Evolutionary conservation across 2,113 vertebrate species (phyloP), one percentile per base, ranked within the genome.

Genomic region (Rousettus leschenaultii): DNA sequence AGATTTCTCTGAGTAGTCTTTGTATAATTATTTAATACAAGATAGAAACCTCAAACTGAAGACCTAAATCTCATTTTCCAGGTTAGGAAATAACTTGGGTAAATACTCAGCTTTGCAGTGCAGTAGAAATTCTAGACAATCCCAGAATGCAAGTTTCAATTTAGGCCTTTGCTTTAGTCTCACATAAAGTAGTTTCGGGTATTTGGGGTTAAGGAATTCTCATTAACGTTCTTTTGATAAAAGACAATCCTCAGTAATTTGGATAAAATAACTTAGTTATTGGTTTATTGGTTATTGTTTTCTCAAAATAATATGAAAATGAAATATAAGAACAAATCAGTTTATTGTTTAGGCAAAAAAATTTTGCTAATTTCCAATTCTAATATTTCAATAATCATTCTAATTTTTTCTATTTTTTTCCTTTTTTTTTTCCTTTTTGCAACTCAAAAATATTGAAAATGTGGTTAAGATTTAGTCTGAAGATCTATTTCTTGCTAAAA

Each of bases 361-460:
- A 6, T 75, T 7, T 93, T 84, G 38, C 73, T 91, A 83, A 91
- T 94, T 90, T 4, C 30, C 22, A 95, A 70, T 78, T 79, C 24
- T 89, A 84, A 77, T 65, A 63, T 95, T 93, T 96, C 30, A 35
- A 88, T 61, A 51, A 68, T 73, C 70, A 53, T 93, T 92, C 73
- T 75, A 43, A 38, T 51, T 48, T 79, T 88, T 95, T 68, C 74
- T 88, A 73, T 74, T n/a, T 61, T 95, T 95, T 96, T 83, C 66
- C 14, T 7, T 88, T 71, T 88, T 93, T 93, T 95, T 97, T 93
- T 28, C 51, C 33, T 89, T 89, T 86, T 95, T 89, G 38, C 38
- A 94, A 86, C 74, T 96, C 24, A 92, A 96, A 96, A 96, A 94
- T 63, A 91, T 92, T 97, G 51, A 94, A 97, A 96, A 92, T 93